phyloP scores from a whole-genome alignment of 2,797 vertebrate species.

The Sebastes iracundus region DNA sequence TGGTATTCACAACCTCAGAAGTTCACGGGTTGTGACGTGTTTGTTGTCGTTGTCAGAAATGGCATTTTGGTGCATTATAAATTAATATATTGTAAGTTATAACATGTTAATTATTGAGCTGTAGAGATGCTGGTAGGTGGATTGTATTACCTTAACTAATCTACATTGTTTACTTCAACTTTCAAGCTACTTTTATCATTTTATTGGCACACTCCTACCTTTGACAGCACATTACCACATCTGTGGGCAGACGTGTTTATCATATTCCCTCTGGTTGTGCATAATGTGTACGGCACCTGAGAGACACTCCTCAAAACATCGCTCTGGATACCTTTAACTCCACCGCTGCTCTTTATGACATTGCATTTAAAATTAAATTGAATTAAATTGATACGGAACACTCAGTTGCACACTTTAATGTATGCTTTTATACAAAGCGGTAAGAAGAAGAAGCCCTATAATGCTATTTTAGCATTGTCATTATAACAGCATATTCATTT shows the following conservation, averaged over 20 bases:
- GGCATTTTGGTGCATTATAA: no score
- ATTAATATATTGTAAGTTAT: background rate
- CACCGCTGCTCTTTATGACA: background rate
- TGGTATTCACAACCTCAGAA: no score
- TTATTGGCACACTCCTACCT: background rate
- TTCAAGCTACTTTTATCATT: background rate
- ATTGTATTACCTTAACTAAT: background rate
- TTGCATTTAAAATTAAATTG: background rate
- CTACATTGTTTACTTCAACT: background rate
- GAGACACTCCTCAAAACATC: background rate
- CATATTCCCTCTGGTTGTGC: background rate
- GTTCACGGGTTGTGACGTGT: no score
- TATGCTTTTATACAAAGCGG: background rate
- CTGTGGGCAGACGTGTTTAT: background rate
- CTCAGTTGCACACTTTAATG: no score
- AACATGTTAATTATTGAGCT: background rate
- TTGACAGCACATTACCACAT: background rate
- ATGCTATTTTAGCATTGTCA: background rate
- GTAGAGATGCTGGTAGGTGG: background rate
- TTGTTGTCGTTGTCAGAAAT: no score
- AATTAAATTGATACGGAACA: background rate
- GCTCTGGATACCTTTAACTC: background rate
- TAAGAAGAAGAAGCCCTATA: background rate
- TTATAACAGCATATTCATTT: background rate
- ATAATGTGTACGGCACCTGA: background rate